phyloP scores from a whole-genome alignment of 2,888 invertebrate species.

The Lasioglossum morio region DNA sequence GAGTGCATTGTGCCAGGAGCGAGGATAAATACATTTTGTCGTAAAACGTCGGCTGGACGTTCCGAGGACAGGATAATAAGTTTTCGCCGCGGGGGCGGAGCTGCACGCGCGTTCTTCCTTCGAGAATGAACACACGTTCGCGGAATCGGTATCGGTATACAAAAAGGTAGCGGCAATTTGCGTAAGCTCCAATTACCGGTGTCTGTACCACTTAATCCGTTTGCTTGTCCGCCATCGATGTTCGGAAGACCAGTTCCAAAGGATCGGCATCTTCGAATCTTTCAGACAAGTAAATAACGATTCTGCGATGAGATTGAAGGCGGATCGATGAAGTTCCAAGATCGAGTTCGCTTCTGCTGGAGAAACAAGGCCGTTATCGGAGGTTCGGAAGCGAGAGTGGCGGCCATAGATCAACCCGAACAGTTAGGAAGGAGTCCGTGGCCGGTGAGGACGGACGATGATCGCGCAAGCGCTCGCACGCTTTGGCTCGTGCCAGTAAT shows the following conservation, averaged over 20 bases:
- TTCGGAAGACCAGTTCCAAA: background rate
- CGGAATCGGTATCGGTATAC: background rate
- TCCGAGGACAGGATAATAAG: slow-evolving; percentile 25
- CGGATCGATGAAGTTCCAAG: background rate
- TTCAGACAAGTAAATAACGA: background rate
- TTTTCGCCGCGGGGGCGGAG: slow-evolving; percentile 9
- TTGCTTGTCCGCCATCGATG: background rate
- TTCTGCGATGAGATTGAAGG: background rate
- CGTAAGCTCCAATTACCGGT: slow-evolving; percentile 7
- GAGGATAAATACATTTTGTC: background rate
- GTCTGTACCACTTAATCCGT: background rate
- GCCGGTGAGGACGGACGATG: slow-evolving; percentile 40
- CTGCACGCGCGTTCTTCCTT: background rate
- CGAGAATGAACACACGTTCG: background rate
- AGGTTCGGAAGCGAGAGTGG: slow-evolving; percentile 29
- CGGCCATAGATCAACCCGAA: background rate
- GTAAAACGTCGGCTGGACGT: background rate
- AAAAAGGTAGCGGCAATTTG: slow-evolving; percentile 5
- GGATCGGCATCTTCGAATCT: background rate
- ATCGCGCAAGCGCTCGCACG: slow-evolving; percentile 57
- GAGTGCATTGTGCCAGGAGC: background rate
- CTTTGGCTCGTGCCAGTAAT: slow-evolving; percentile 77
- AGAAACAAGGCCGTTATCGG: slow-evolving; percentile 31
- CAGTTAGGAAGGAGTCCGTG: slow-evolving; percentile 62
- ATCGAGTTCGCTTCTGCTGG: background rate